Evolutionary conservation across 2,797 vertebrate genomes (phyloP).

Genomic region (Cirrhinus molitorella): DNA sequence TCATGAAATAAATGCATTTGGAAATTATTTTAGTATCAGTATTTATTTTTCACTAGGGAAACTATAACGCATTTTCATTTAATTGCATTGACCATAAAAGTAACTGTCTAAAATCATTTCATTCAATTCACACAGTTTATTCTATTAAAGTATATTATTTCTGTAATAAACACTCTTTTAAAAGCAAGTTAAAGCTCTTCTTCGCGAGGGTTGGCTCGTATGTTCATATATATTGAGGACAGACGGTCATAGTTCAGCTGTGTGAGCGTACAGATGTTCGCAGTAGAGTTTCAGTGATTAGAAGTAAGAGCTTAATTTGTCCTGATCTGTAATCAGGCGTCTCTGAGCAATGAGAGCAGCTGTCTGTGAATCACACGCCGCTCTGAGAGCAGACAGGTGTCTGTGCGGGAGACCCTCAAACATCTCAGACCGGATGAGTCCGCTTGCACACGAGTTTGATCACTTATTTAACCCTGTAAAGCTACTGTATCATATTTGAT

Average conservation of each 20-base stretch:
- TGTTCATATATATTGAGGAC: background rate
- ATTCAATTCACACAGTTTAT: no score
- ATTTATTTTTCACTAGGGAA: no score
- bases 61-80: no score
- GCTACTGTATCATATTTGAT: no score
- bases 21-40: no score
- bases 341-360: background rate
- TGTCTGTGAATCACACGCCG: conserved; percentile 15
- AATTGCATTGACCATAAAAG: no score
- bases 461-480: background rate
- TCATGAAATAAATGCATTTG: no score
- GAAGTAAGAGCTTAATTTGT: background rate
- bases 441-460: background rate
- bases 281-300: background rate
- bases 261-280: background rate
- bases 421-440: background rate
- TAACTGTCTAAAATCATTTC: no score
- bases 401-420: background rate
- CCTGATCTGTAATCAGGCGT: background rate
- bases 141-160: background rate
- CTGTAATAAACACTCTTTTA: background rate
- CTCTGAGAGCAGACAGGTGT: conserved; percentile 6
- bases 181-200: background rate
- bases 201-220: background rate
- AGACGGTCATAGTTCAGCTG: background rate